Evolutionary conservation across 2,797 vertebrate genomes (phyloP).

Genomic region (Peromyscus melanophrys): DNA sequence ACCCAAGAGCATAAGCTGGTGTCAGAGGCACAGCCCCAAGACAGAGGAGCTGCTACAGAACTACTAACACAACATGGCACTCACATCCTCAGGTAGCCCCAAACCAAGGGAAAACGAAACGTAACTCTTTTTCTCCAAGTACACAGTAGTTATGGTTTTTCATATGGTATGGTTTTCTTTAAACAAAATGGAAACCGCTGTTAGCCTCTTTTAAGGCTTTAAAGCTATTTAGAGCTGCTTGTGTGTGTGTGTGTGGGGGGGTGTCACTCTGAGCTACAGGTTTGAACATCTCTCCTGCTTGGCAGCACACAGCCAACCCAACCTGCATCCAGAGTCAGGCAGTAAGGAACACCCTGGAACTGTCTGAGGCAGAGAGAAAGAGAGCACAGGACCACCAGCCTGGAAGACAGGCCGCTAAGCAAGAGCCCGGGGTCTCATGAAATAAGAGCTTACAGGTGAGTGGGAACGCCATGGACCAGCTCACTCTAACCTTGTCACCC

Average conservation of each 20-base stretch:
- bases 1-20: background rate
- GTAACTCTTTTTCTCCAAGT: background rate
- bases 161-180: background rate
- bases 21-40: background rate
- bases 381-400: background rate
- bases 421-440: background rate
- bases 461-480: background rate
- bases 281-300: background rate
- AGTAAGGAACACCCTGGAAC: background rate
- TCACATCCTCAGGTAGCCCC: background rate
- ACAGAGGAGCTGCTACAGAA: background rate
- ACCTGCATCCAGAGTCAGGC: background rate
- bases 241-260: no score
- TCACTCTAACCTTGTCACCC: background rate
- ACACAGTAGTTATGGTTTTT: background rate
- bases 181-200: background rate
- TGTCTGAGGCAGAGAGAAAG: background rate
- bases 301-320: background rate
- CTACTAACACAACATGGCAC: rapidly evolving
- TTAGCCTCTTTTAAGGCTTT: background rate
- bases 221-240: background rate
- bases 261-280: background rate
- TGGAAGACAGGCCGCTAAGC: background rate
- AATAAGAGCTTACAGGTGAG: background rate
- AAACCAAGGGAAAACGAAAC: background rate